Base-by-base conservation (phyloP, 2,113 vertebrate species). In the Rallus limicola region DNA sequence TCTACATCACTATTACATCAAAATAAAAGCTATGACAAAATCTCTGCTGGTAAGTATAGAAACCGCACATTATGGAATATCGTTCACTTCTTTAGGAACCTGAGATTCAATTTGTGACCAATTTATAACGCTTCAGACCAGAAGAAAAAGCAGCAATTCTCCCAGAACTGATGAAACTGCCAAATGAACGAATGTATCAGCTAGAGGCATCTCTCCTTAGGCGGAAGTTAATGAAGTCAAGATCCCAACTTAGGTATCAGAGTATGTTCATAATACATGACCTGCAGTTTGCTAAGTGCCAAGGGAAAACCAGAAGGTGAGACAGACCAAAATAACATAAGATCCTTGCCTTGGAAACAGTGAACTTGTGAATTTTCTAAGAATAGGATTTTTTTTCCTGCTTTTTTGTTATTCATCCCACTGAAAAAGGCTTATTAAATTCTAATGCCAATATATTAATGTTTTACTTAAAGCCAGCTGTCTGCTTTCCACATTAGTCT, bases 221-320 rank as follows among this genome's bases (percentile, higher is more conserved):
- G 62, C 89, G 14, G 38, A 83, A 96, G 72, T 88, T 96, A 97
- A 94, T 97, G 95, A 95, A 94, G 85, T 72, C 76, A 58, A 84
- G 71, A 95, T 80, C 76, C 62, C 84, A 65, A 83, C 71, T 88
- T 91, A 11, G 11, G 75, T 52, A 86, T 93, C 88, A 95, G 79
- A 83, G 63, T 53, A 53, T 29, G 79, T 90, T 97, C 85, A 81
- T 95, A 92, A 95, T 71, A 90, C 72, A 95, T 86, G 72, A 91
- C 60, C 60, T 78, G 75, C 52, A 81, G 84, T 58, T 91, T 86
- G 34, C 72, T 31, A 63, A 93, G 82, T 33, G 38, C 23, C 48
- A 52, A 56, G 38, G 76, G 48, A 90, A 93, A 94, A 59, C 8
- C 0, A 0, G 56, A 82, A 88, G 68, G 44, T 1, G 0, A 90